Percentiles rank a stretch among this genome's conserved stretches.
These are phyloP conservation scores for Carlito syrichta DNA, from an alignment of 2,113 vertebrate species.

Conservation along the genomic window DNA sequence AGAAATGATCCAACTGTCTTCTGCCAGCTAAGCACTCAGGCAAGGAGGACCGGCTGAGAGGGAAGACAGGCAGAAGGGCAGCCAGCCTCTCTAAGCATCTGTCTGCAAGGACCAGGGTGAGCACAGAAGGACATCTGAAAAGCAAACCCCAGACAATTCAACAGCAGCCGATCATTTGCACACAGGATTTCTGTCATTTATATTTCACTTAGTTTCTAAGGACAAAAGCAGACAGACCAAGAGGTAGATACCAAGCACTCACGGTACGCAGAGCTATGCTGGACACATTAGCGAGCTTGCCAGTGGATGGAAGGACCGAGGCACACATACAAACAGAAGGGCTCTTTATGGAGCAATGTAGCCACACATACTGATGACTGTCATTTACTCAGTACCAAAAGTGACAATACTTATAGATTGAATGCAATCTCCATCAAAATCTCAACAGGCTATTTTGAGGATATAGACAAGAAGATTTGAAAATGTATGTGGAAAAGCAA, in stretches of 20 bases:
- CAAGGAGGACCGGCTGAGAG: neutral
- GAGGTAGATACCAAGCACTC: neutral
- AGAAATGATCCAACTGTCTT: neutral
- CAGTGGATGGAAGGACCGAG: neutral
- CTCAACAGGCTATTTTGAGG: neutral
- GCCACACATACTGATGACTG: neutral
- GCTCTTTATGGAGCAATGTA: neutral
- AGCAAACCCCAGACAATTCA: neutral
- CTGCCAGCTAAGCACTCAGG: neutral
- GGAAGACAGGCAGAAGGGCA: neutral
- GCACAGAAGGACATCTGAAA: neutral
- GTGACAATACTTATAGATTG: neutral
- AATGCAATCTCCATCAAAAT: neutral
- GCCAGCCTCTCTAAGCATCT: neutral
- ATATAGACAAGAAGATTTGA: neutral
- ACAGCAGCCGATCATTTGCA: neutral
- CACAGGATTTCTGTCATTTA: neutral
- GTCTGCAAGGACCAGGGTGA: neutral
- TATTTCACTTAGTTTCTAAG: neutral
- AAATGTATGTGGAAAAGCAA: slow-evolving; percentile 8
- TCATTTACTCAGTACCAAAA: neutral
- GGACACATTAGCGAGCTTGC: neutral
- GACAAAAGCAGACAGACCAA: neutral
- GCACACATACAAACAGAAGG: neutral
- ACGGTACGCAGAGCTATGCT: neutral